Evolutionary conservation across 1,140 invertebrate species (phyloP), one percentile per base, ranked within the genome.

Genomic region (Thalassaphorura encarpata): DNA sequence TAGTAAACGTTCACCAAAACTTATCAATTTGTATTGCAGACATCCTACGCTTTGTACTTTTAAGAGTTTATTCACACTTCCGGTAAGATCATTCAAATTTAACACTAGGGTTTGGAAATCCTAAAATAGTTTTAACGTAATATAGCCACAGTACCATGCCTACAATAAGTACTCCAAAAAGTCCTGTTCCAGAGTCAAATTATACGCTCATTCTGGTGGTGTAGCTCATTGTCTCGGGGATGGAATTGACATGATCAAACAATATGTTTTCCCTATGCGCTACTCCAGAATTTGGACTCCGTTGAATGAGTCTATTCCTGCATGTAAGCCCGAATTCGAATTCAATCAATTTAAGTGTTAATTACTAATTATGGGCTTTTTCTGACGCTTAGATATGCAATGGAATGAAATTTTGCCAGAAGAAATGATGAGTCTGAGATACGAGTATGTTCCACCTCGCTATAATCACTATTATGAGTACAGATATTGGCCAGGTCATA

Each of bases 21-120:
- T 51, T 11, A 36, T 51, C 21, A 26, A 51, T 27, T 33, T 27
- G 18, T 51, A 51, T 27, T 51, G 48, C 23, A 33, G 33, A n/a
- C 26, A 51, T 51, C 33, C 48, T 4, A 29, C 21, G 6, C 31
- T 51, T 21, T 51, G 48, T 23, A 29, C 23, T 4, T 51, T 51
- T 23, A 21, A 27, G 4, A 21, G 15, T 19, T 27, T 27, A 5
- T 26, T 51, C 3, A 36, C 26, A 8, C 4, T 21, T 43, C 11
- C 11, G 19, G 6, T 43, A 43, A 43, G 11, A 23, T 11, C 42
- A 43, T 23, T 18, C 31, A 13, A 11, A 18, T 36, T 6, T 15
- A 33, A n/a, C 48, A 36, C 28, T 51, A 6, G 21, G 15, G 19
- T 11, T 43, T 28, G 26, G 13, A 21, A 5, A n/a, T 36, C 28